Conservation (phyloP, 2,113 vertebrate genomes). For the Oreotrochilus melanogaster region DNA sequence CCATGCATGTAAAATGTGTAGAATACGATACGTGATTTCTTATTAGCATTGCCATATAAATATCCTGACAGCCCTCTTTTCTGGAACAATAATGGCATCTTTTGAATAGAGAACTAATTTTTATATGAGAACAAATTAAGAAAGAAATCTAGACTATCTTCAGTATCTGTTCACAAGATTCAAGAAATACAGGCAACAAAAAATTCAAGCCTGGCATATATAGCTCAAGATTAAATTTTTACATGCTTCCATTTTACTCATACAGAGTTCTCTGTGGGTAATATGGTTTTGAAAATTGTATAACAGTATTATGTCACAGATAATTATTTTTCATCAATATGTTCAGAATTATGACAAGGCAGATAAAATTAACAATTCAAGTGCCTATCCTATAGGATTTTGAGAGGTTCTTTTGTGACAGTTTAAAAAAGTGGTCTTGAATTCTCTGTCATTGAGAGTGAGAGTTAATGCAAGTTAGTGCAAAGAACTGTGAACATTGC, state of each 20-base stretch:
- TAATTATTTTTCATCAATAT: neutral
- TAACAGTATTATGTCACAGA: neutral
- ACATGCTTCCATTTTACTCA: neutral
- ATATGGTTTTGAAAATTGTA: neutral
- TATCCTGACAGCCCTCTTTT: neutral
- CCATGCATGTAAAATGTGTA: neutral
- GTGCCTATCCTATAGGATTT: neutral
- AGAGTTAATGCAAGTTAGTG: neutral
- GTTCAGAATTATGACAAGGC: neutral
- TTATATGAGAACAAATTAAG: neutral
- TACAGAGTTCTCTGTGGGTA: neutral
- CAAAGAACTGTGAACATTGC: neutral
- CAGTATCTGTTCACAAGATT: neutral
- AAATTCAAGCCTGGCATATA: neutral
- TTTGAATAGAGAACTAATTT: conserved; percentile 8
- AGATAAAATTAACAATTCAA: neutral
- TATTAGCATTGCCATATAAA: conserved; percentile 36
- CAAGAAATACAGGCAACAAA: neutral
- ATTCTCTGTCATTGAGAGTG: neutral
- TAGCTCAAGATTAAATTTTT: neutral
- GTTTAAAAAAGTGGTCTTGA: neutral
- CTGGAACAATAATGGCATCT: conserved; percentile 58
- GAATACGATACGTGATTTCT: neutral
- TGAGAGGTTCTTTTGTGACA: neutral
- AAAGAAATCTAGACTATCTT: neutral